Evolutionary conservation across 64 coral and sea anemone genomes (phyloP).

Genomic region (Montipora efflorescens): DNA sequence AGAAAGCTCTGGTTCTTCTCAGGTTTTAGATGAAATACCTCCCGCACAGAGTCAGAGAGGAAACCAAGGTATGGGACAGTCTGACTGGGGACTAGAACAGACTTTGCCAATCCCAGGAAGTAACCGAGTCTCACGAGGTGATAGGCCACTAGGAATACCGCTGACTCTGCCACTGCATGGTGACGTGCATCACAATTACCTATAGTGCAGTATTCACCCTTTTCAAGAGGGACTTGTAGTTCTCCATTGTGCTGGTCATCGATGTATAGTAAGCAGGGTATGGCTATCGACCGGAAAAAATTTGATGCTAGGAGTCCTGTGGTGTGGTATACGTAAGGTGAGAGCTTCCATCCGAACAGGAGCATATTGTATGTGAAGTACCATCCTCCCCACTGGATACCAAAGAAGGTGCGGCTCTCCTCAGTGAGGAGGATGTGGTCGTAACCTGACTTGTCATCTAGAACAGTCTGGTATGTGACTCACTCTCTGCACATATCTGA

Average conservation of each 20-base stretch:
- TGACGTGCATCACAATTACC: slow-evolving; percentile 27
- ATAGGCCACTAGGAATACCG: slow-evolving; percentile 52
- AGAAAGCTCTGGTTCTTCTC: slow-evolving; percentile 40
- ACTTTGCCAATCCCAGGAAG: slow-evolving; percentile 66
- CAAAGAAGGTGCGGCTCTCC: slow-evolving; percentile 15
- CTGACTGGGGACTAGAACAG: slow-evolving; percentile 34
- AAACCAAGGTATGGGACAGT: slow-evolving; percentile 65
- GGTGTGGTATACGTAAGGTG: too few relatives aligned
- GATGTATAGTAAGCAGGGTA: too few relatives aligned
- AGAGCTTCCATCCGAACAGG: too few relatives aligned
- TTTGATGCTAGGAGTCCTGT: too few relatives aligned
- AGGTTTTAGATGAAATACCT: slow-evolving; percentile 59
- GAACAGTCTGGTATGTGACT: slow-evolving; percentile 1
- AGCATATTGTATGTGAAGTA: slow-evolving; percentile 38
- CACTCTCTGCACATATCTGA: not conserved
- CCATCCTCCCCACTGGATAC: slow-evolving; percentile 50
- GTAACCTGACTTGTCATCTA: slow-evolving; percentile 10
- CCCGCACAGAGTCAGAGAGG: slow-evolving; percentile 21
- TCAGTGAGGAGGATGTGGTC: slow-evolving; percentile 13
- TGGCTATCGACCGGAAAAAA: too few relatives aligned
- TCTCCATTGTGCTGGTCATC: not conserved
- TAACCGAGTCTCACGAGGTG: slow-evolving; percentile 43
- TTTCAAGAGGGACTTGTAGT: slow-evolving; percentile 53
- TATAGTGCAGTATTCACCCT: slow-evolving; percentile 22
- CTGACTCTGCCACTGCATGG: slow-evolving; percentile 59